Base-by-base conservation (phyloP, 1,140 invertebrate genomes). In the Pachyrhynchus sulphureomaculatus region DNA sequence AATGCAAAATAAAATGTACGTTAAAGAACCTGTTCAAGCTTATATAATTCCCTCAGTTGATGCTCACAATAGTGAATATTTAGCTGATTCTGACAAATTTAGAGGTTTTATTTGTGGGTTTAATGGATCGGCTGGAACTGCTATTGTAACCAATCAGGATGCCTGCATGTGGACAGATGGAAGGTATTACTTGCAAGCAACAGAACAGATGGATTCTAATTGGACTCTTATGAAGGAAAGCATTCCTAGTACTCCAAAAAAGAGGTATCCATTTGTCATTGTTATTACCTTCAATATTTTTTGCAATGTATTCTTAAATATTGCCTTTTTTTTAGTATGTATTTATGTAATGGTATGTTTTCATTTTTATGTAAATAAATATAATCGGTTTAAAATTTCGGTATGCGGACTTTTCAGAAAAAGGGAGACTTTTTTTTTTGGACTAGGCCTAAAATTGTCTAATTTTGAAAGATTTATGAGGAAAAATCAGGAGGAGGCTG, bases 111-210 rank as follows among this genome's bases (percentile, higher is more conserved):
- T 99, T 9, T 86, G 88, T 21, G 92, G 92, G 0, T 92, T 98
- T 73, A 88, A 86, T 59, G 96, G 96, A 0, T 95, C 92, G 0
- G 86, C 87, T 21, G 95, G 93, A n/a, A 93, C 90, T 1, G 93
- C 92, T 0, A 80, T 99, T 26, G 81, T 99, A 15, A 96, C 94
- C 0, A 72, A 81, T 1, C 77, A 83, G 1, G 74, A 88, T 39
- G 95, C 96, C 0, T 82, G 92, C 9, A 71, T 99, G 2, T 99
- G 96, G 96, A 98, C 95, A 0, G 96, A 99, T 80, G 96, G 95
- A 0, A 79, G 97, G 20, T 99, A 99, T 76, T 95, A 88, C 76
- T 79, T 92, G 13, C 96, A 99, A 65, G 75, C 75, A 5, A 66
- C 78, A 8, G 59, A 79, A 51, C 71, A 85, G 70, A 70, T 85